These are phyloP conservation scores for Polyploca ridens DNA, from an alignment of 2,888 invertebrate species.

Conservation along the genomic window DNA sequence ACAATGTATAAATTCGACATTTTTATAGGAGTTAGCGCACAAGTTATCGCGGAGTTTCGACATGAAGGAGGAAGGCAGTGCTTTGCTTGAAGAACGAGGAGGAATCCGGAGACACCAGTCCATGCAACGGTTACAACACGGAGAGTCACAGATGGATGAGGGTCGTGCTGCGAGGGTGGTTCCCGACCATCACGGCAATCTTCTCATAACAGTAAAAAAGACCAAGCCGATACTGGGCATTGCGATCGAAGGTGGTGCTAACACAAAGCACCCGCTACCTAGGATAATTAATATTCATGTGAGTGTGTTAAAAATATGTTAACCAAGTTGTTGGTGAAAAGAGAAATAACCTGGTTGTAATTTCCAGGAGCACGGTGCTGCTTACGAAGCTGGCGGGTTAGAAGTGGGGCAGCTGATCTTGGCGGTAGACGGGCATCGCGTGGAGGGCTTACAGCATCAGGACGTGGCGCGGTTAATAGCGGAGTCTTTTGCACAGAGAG, in stretches of 20 bases:
- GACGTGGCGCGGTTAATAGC: conserved; percentile 97
- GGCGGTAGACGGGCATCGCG: conserved; percentile 93
- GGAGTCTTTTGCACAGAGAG: conserved; percentile 95
- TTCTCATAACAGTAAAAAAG: conserved; percentile 95
- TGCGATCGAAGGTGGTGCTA: conserved; percentile 98
- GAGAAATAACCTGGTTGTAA: background rate
- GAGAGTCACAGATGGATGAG: conserved; percentile 80
- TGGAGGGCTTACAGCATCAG: conserved; percentile 93
- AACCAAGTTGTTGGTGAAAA: background rate
- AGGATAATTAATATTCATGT: conserved; percentile 98
- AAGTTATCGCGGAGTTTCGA: conserved; percentile 94
- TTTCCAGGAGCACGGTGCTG: conserved; percentile 96
- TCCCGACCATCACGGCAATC: conserved; percentile 94
- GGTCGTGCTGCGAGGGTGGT: conserved; percentile 87
- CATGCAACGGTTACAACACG: conserved; percentile 89
- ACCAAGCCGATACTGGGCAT: conserved; percentile 97
- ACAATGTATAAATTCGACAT: conserved; percentile 9
- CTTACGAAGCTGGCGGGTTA: conserved; percentile 95
- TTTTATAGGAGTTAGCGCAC: conserved; percentile 92
- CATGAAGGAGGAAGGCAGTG: conserved; percentile 93
- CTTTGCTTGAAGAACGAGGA: conserved; percentile 87
- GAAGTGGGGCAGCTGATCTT: conserved; percentile 97
- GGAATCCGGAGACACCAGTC: conserved; percentile 90
- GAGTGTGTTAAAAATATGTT: conserved; percentile 59
- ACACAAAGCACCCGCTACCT: conserved; percentile 97